phyloP scores from a whole-genome alignment of 2,113 vertebrate species.

The Charadrius vociferus region DNA sequence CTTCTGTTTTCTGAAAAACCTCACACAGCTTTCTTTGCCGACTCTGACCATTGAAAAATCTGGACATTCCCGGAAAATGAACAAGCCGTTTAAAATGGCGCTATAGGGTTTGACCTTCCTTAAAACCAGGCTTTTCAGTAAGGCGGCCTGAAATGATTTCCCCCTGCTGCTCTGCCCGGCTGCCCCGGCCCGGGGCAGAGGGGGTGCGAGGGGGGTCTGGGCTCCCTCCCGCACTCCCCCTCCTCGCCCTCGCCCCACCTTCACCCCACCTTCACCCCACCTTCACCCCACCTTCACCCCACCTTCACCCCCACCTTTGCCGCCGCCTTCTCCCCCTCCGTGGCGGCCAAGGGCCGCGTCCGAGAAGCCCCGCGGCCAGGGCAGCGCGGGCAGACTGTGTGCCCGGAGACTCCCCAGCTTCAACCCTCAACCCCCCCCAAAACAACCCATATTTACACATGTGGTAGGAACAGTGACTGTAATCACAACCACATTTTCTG shows the following conservation, averaged over 20 bases:
- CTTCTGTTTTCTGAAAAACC: neutral
- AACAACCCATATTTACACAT: neutral
- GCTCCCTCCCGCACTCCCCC: neutral
- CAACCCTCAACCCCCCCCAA: neutral
- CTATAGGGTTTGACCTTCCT: accelerated
- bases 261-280: no score
- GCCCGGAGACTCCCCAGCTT: neutral
- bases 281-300: no score
- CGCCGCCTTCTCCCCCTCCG: no score
- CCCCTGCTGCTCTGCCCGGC: neutral
- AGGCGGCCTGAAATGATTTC: accelerated
- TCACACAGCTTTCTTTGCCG: accelerated
- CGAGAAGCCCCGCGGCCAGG: neutral
- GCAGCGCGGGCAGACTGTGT: neutral
- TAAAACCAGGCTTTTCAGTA: neutral
- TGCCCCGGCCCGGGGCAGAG: accelerated
- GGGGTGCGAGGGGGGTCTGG: accelerated
- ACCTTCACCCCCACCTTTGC: no score
- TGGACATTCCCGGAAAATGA: accelerated
- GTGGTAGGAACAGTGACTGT: neutral
- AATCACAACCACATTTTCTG: constrained; percentile 13
- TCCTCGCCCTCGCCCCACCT: no score
- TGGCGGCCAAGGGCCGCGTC: accelerated
- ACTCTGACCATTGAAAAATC: accelerated
- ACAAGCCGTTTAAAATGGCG: accelerated